These are phyloP conservation scores for Pristionchus japonicus DNA, from an alignment of 2,888 invertebrate genomes.

Conservation along the genomic window DNA sequence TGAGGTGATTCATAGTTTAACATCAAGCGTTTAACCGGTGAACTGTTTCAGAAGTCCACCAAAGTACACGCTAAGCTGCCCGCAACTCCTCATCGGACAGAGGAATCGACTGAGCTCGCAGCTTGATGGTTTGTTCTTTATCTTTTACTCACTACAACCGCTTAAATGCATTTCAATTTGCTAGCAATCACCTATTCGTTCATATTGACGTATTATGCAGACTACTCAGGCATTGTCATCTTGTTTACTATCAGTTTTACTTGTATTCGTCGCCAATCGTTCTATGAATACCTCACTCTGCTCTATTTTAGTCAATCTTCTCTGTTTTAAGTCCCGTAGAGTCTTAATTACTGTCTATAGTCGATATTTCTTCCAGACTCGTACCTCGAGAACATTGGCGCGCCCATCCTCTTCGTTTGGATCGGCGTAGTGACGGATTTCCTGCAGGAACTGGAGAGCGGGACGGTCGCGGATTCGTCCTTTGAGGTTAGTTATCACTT, in stretches of 20 bases:
- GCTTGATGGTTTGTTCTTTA: conserved; percentile 55
- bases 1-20: no score
- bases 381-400: conserved; percentile 56
- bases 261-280: no score
- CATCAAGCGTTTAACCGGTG: neutral
- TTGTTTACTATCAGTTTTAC: no score
- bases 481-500: conserved; percentile 16
- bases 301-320: no score
- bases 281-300: no score
- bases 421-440: conserved; percentile 55
- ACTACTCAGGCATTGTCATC: no score
- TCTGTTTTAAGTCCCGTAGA: no score
- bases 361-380: conserved; percentile 8
- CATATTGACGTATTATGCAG: no score
- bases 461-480: neutral
- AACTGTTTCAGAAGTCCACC: conserved; percentile 50
- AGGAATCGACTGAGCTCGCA: conserved; percentile 50
- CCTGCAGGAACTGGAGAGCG: conserved; percentile 47
- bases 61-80: conserved; percentile 53
- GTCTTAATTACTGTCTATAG: no score
- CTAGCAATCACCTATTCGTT: no score
- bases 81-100: conserved; percentile 53
- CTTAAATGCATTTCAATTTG: no score
- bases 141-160: neutral
- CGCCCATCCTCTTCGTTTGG: conserved; percentile 62